Evolutionary conservation across 92 coral and sea anemone genomes (phyloP).

Genomic region (Chrysogorgia sp.): DNA sequence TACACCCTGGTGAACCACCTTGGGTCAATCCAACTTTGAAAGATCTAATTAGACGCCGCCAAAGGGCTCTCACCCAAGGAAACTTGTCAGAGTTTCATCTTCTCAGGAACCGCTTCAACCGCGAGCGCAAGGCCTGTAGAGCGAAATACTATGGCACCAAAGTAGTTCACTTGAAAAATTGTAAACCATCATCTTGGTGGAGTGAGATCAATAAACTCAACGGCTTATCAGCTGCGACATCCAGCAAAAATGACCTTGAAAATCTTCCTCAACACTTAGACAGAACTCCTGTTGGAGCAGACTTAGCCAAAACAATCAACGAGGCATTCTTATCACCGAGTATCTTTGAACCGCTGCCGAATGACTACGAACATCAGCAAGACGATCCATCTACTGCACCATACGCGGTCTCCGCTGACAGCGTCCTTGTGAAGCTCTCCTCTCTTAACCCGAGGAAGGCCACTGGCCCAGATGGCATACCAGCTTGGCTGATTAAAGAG

Average conservation of each 20-base stretch:
- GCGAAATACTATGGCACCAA: slow-evolving; percentile 1
- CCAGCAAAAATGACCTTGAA: slow-evolving; percentile 14
- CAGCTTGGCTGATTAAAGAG: no score
- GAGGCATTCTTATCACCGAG: no score
- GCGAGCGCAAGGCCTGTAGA: slow-evolving; percentile 1
- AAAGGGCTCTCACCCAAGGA: slow-evolving; percentile 19
- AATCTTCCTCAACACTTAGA: slow-evolving; percentile 28
- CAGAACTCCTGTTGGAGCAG: slow-evolving; percentile 24
- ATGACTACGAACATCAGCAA: slow-evolving; percentile 48
- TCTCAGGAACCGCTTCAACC: slow-evolving; percentile 1
- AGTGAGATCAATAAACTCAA: slow-evolving; percentile 34
- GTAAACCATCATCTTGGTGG: no score
- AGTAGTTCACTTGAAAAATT: slow-evolving; percentile 7
- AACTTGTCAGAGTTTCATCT: slow-evolving; percentile 4
- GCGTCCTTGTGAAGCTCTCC: no score
- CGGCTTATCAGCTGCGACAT: slow-evolving; percentile 44
- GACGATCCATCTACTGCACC: slow-evolving; percentile 45
- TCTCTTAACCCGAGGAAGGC: no score
- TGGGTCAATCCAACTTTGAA: no score
- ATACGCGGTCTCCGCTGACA: no score
- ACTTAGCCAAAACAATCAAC: slow-evolving; percentile 40
- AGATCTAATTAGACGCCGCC: no score
- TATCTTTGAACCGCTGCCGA: slow-evolving; percentile 40
- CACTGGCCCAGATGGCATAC: no score
- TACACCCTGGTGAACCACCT: no score